Evolutionary conservation across 2,797 vertebrate genomes (phyloP), one percentile per base, ranked within the genome.

Genomic region (Cirrhinus mrigala): DNA sequence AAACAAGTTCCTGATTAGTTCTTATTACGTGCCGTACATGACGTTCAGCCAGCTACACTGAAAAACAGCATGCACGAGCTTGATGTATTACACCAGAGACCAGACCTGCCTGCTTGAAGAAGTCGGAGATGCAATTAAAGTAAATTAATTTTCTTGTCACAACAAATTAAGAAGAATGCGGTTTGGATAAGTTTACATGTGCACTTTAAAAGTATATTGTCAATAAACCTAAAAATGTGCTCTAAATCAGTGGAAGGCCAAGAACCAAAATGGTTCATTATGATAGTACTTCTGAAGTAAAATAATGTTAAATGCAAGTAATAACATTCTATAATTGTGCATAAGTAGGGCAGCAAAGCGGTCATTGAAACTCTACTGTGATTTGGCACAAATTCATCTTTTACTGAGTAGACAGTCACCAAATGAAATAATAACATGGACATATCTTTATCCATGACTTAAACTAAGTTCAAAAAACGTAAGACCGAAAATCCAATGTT

Each of bases 1-100:
- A 87, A 87, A 79, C 83, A 89, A 86, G 54, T 52, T 44, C 24
- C 40, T 88, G 58, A 85, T 83, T 87, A 82, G 73, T 66, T 71
- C 56, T 78, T 89, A 88, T 82, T 80, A 79, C 62, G 62, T 37
- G 37, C 62, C 27, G 69, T 58, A 87, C 86, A 87, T 29, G 27
- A 22, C 24, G 27, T 75, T 85, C 79, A 77, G 11, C 27, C 73
- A 56, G 16, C 62, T 33, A 56, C 15, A 81, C 66, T 73, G 37
- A 79, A 66, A 79, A 81, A 84, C 54, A 64, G 20, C 52, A 22
- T n/a, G 46, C 50, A 40, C 24, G 6, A 56, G 76, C 75, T 29
- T 10, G 10, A n/a, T 60, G 70, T n/a, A 75, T 69, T 60, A 15
- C 40, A 60, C 71, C 27, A 75, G 85, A 76, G 64, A 27, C 33